Base-by-base conservation (phyloP, 2,113 vertebrate species). In the Isichthys henryi region DNA sequence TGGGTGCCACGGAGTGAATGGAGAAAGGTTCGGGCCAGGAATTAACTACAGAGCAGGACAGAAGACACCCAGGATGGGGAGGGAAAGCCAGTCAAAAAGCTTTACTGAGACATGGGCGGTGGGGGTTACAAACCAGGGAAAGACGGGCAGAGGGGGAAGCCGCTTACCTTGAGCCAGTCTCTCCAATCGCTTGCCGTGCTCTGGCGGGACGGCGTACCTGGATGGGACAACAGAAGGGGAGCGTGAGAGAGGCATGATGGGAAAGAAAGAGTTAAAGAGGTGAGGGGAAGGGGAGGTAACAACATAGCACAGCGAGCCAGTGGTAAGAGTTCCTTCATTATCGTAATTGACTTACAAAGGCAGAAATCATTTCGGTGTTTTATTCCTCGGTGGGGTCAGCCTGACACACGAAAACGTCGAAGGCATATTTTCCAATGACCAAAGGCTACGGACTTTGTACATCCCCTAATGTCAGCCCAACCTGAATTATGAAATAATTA, bases 151-250 rank as follows among this genome's bases (percentile, higher is more conserved):
- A 2, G 56, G 27, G 27, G 46, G 35, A 52, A 17, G 77, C n/a
- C 35, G 53, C 94, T 95, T 93, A 99, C 98, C 98, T 95, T 99
- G 97, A 0, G 98, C 98, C 93, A 99, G 95, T 86, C 98, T 96
- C 91, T 99, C 98, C 92, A 99, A 93, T 53, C 98, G 95, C 93
- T 99, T 99, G 92, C 98, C 98, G 0, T 99, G 98, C 52, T 99
- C 98, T 0, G 98, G 98, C 0, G 98, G 98, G 8, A 99, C 94
- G 15, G 96, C 95, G 0, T 99, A 99, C 98, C 98, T 99, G 90
- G 9, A 48, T 13, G 2, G 1, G 87, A 39, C 39, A 56, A 5
- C 15, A 1, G 56, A 23, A 21, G 15, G 3, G 48, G 13, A 17
- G 15, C 0, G 52, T 56, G 15, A 56, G 53, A 39, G 27, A 13